A percentile compares a stretch with the other conserved stretches of the same genome.
Conservation (phyloP, 2,888 invertebrate genomes). For the Tetramorium bicarinatum region DNA sequence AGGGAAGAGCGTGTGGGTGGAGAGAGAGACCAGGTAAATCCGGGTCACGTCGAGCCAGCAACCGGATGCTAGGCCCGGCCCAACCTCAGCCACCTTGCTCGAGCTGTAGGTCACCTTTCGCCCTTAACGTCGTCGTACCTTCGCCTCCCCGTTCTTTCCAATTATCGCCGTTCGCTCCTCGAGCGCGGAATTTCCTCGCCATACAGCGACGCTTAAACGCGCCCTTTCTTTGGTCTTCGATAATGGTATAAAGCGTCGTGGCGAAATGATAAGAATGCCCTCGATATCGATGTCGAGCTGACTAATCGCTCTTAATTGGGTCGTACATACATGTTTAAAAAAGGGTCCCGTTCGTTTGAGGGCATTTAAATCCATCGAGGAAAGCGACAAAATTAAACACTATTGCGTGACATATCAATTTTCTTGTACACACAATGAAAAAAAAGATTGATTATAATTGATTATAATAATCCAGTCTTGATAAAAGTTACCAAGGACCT, state of each 20-base stretch:
- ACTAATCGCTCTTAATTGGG: conserved; percentile 12
- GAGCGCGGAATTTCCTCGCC: background rate
- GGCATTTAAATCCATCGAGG: background rate
- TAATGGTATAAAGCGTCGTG: background rate
- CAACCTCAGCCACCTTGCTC: conserved; percentile 70
- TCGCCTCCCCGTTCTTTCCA: conserved; percentile 57
- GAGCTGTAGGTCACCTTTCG: conserved; percentile 81
- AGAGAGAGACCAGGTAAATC: conserved; percentile 76
- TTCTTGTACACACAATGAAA: background rate
- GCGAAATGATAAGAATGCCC: conserved; percentile 11
- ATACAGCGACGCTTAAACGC: conserved; percentile 1
- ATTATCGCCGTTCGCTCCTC: conserved; percentile 48
- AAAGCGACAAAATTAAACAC: background rate
- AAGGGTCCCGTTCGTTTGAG: background rate
- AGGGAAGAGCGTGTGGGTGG: conserved; percentile 58
- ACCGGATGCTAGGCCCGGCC: conserved; percentile 77
- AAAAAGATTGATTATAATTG: too few species aligned
- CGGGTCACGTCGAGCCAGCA: conserved; percentile 82
- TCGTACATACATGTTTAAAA: background rate
- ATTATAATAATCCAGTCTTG: too few species aligned
- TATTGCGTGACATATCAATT: background rate
- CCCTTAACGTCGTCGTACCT: conserved; percentile 74
- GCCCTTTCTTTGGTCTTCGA: background rate
- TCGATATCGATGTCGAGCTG: conserved; percentile 4
- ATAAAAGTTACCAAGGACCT: too few species aligned